phyloP scores from a whole-genome alignment of 2,113 vertebrate genomes.

The Micronisus gabar region DNA sequence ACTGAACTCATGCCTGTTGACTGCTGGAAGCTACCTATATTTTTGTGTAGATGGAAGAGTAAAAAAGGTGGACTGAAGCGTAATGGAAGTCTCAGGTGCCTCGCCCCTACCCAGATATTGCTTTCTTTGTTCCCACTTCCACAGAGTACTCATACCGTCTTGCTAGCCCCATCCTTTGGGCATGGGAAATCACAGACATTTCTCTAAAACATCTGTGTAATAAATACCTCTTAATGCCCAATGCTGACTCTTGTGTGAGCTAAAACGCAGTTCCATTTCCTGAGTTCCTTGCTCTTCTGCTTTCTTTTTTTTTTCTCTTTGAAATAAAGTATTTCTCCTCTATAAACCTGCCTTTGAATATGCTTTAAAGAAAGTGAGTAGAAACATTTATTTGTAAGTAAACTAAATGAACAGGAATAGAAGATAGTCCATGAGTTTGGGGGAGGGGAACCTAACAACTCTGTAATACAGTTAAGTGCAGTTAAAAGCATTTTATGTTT shows the following conservation, averaged over 20 bases:
- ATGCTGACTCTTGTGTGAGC: not conserved
- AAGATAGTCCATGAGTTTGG: not conserved
- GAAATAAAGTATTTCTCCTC: not conserved
- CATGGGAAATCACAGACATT: not conserved
- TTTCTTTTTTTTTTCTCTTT: not conserved
- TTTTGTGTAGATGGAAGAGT: not conserved
- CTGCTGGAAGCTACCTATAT: not conserved
- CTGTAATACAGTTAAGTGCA: not conserved
- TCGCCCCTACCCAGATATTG: not conserved
- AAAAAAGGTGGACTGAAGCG: not conserved
- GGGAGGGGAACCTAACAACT: accelerated
- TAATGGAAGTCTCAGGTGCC: not conserved
- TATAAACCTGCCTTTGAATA: not conserved
- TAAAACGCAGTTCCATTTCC: not conserved
- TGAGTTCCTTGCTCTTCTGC: not conserved
- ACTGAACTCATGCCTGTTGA: not conserved
- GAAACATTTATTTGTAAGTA: not conserved
- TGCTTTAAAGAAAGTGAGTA: not conserved
- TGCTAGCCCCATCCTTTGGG: not conserved
- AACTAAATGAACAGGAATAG: not conserved
- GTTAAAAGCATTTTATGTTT: not conserved
- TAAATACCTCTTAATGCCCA: not conserved
- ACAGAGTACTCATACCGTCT: not conserved
- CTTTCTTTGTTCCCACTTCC: not conserved
- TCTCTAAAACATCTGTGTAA: not conserved